Base-by-base conservation (phyloP, 1,140 invertebrate genomes). In the Bombus confusus region DNA sequence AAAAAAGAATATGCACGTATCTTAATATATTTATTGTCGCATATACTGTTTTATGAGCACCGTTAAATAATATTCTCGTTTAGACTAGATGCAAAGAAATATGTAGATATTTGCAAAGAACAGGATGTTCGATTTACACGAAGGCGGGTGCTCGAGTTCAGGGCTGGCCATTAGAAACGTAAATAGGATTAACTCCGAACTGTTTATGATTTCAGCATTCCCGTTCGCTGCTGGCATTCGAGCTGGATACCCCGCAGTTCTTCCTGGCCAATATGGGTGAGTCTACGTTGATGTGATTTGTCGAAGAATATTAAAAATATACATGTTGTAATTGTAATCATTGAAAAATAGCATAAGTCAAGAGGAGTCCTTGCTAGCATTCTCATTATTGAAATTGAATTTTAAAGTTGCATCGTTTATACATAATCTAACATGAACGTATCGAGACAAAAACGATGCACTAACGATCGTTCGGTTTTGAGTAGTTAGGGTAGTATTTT, bases 191-290 rank as follows among this genome's bases (percentile, higher is more conserved):
- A 64, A 87, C 34, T 72, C 13, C 2, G 66, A 41, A 47, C 37
- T 83, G 34, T 87, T 86, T 88, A 72, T 91, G 87, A 73, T 96
- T 96, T 72, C 93, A 96, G 96, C 96, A 92, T 97, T 96, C 94
- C 96, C 96, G 89, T 96, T 96, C 91, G 95, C 96, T 76, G 94
- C 96, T 80, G 96, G 96, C 52, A 96, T 97, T 86, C 95, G 97
- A 80, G 95, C 97, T 84, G 97, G 97, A 78, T 97, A 97, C 91
- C 97, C 96, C 73, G 95, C 97, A 59, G 96, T 97, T 62, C 93
- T 97, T 89, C 97, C 96, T 37, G 95, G 97, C 81, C 97, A 97
- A 92, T 97, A 97, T 93, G 97, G 97, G 97, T 97, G 94, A 97
- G 97, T 97, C 34, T 18, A 85, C 71, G 82, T 91, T 90, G 74